Evolutionary conservation across 1,140 invertebrate species (phyloP), one percentile per base, ranked within the genome.

Genomic region (Drosophila ercepeae): DNA sequence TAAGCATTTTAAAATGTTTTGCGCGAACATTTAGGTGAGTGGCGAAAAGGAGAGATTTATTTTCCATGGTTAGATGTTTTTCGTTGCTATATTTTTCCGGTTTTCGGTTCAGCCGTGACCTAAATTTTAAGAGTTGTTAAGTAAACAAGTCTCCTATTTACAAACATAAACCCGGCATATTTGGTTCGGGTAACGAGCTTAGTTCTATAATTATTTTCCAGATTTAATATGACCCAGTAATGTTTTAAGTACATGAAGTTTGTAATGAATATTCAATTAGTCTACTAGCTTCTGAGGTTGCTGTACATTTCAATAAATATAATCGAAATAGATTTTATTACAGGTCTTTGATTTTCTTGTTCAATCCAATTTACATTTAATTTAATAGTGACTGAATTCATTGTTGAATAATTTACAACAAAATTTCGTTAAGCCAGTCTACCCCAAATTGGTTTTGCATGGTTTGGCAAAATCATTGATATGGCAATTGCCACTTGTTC

Each of bases 401-500:
- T 48, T 64, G 60, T 49, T 61, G 61, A 61, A 64, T 49, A 61
- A 61, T 64, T 64, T 34, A 29, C n/a, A 61, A 21, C 57, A 21
- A 16, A 46, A 72, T 52, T 45, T 60, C 21, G 39, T 65, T 67
- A 45, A 50, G 61, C 46, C 39, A 32, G 25, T 11, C 32, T 42
- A 6, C 21, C n/a, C 25, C 4, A 67, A 63, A 73, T 45, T 54
- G 27, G 49, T 21, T 53, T 70, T 36, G 59, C 69, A 54, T 42
- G 23, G 21, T 21, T 21, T 21, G 21, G 51, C 67, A 60, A 74
- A 36, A 59, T 72, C 68, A 77, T 78, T 59, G 75, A 81, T 79
- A 82, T 63, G 69, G 55, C 65, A 72, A 79, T 79, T 79, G 75
- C 54, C 72, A 67, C 79, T 81, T 82, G 78, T 82, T 83, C 60